phyloP scores from a whole-genome alignment of 2,888 invertebrate genomes.

The Luperina testacea region DNA sequence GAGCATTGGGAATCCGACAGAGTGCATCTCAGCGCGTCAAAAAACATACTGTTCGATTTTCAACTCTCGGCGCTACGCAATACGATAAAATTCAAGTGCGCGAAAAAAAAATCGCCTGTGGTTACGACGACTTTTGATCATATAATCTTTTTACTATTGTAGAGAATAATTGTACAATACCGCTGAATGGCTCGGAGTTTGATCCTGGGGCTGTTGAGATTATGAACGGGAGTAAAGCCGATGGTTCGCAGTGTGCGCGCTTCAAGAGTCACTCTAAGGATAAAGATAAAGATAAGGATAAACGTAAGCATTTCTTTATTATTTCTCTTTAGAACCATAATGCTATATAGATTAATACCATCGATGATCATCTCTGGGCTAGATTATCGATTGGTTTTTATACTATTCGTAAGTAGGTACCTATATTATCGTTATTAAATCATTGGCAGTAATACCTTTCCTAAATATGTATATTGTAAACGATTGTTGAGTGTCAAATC shows the following conservation, averaged over 20 bases:
- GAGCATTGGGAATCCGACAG: background rate
- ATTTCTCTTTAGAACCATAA: background rate
- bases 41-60: background rate
- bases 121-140: background rate
- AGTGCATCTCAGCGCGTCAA: background rate
- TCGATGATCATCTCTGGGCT: background rate
- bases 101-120: background rate
- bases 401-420: background rate
- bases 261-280: constrained; percentile 87
- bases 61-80: background rate
- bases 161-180: constrained; percentile 85
- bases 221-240: constrained; percentile 78
- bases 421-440: background rate
- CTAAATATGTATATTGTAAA: background rate
- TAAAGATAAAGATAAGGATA: constrained; percentile 85
- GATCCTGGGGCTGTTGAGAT: constrained; percentile 82
- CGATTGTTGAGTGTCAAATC: background rate
- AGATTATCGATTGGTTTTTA: background rate
- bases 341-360: background rate
- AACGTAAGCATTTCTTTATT: constrained; percentile 63
- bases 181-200: constrained; percentile 73
- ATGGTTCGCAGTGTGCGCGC: constrained; percentile 78
- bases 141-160: constrained; percentile 54
- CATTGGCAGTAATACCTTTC: background rate
- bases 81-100: background rate